These are phyloP conservation scores for Urocitellus parryii DNA, from an alignment of 2,113 vertebrate genomes.

Conservation along the genomic window DNA sequence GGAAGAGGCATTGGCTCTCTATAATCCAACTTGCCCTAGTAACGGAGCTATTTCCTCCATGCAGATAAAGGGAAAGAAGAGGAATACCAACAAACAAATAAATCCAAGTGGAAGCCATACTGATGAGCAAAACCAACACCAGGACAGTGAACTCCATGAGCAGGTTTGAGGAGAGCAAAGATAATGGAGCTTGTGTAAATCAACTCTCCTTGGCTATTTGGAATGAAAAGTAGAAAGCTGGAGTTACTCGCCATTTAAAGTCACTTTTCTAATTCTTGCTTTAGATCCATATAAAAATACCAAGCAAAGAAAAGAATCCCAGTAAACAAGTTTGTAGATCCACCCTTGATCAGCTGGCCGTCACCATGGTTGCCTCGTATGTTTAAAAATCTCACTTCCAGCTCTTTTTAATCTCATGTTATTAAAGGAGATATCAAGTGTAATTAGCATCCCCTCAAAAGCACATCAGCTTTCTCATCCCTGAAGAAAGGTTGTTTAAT, in stretches of 20 bases:
- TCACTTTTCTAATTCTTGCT: neutral
- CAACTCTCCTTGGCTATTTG: neutral
- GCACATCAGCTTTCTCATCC: constrained; percentile 20
- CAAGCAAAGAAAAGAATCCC: neutral
- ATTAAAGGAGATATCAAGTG: constrained; percentile 57
- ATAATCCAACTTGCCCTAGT: neutral
- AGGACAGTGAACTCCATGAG: neutral
- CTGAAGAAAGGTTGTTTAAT: constrained; percentile 55
- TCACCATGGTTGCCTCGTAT: neutral
- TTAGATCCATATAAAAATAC: constrained; percentile 50
- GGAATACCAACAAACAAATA: too few relatives aligned
- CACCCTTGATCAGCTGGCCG: neutral
- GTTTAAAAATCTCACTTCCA: neutral
- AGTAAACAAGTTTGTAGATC: neutral
- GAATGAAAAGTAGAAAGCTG: constrained; percentile 62
- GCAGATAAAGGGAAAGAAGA: neutral
- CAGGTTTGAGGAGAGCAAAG: neutral
- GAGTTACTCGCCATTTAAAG: constrained; percentile 43
- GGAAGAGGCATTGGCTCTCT: neutral
- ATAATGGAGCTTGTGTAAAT: constrained; percentile 58
- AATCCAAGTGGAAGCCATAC: too few relatives aligned
- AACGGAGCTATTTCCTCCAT: neutral
- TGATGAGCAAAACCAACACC: neutral
- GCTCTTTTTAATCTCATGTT: constrained; percentile 49
- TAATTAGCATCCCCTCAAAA: constrained; percentile 14